Conservation (phyloP, 2,797 vertebrate species). For the Prionace glauca region DNA sequence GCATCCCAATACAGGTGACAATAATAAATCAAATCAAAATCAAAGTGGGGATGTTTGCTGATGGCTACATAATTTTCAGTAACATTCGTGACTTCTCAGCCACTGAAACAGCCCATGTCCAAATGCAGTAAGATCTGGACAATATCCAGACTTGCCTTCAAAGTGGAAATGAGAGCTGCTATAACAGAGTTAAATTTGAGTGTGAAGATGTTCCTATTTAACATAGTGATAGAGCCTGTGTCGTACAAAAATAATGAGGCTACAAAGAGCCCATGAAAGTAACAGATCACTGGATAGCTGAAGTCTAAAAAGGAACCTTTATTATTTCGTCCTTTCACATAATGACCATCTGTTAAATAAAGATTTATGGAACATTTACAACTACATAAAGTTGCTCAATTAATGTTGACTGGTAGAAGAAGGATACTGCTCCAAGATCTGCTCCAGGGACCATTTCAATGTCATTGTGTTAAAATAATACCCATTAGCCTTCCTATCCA, state of each 20-base stretch:
- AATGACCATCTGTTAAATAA: not conserved
- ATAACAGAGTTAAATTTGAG: not conserved
- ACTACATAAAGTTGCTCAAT: not conserved
- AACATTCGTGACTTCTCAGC: too few species aligned
- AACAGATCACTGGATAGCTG: not conserved
- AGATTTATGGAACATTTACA: constrained; percentile 19
- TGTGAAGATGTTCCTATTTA: not conserved
- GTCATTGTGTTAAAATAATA: not conserved
- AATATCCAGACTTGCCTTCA: too few species aligned
- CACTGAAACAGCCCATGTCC: too few species aligned
- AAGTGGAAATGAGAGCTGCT: not conserved
- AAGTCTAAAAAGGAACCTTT: constrained; percentile 2
- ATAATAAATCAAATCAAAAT: too few species aligned
- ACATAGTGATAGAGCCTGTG: not conserved
- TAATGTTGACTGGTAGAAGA: not conserved
- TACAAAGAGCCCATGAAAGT: not conserved
- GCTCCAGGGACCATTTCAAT: not conserved
- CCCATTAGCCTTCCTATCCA: not conserved
- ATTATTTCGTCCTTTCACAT: not conserved
- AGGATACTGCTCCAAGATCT: not conserved
- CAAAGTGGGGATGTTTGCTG: too few species aligned
- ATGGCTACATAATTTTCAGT: too few species aligned
- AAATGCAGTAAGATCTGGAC: too few species aligned
- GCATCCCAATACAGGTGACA: too few species aligned
- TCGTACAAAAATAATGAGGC: not conserved